phyloP scores from a whole-genome alignment of 2,113 vertebrate species.

The Coryphaenoides rupestris region DNA sequence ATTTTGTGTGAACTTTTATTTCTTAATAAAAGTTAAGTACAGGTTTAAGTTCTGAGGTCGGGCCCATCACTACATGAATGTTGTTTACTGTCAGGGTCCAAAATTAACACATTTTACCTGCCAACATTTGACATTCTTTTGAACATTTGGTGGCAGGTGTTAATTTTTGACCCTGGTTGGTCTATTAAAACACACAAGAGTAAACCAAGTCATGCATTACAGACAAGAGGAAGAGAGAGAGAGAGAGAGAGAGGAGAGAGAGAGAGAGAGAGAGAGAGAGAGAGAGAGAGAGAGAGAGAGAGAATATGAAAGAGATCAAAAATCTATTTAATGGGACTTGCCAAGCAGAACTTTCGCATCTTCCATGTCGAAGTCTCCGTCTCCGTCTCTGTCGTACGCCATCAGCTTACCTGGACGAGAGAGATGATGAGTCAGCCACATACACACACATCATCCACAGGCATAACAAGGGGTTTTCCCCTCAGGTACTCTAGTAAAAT shows the following conservation, averaged over 20 bases:
- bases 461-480: not conserved
- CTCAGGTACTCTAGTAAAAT: too few relatives aligned
- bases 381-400: conserved; percentile 89
- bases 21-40: too few relatives aligned
- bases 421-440: conserved; percentile 3
- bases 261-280: not conserved
- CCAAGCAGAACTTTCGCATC: conserved; percentile 94
- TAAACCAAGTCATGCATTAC: conserved; percentile 14
- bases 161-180: not conserved
- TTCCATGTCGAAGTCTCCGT: conserved; percentile 94
- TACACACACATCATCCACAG: not conserved
- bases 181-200: conserved; percentile 5
- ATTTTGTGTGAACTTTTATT: too few relatives aligned
- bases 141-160: not conserved
- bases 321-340: conserved; percentile 68
- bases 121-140: too few relatives aligned
- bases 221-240: not conserved
- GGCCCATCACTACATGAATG: too few relatives aligned
- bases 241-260: not conserved
- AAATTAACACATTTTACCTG: too few relatives aligned
- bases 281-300: not conserved
- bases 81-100: too few relatives aligned
- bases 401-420: conserved; percentile 81
- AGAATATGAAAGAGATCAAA: not conserved
- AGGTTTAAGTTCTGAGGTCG: too few relatives aligned